Base-by-base conservation (phyloP, 1,140 invertebrate genomes). In the Aricia agestis region DNA sequence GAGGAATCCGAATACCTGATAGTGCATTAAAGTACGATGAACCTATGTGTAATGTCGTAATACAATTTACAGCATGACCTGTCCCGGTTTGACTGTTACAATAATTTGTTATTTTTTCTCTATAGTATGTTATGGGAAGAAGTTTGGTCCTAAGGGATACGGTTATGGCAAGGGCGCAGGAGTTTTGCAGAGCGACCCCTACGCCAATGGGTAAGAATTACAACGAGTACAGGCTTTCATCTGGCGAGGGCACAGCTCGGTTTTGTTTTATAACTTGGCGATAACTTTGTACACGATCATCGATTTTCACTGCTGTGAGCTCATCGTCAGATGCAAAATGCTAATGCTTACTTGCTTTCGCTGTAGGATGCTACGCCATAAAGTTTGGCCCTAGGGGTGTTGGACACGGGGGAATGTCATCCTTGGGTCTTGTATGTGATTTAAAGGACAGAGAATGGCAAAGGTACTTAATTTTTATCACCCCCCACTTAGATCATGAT, bases 131-230 rank as follows among this genome's bases (percentile, higher is more conserved):
- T 98, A 98, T 92, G 97, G 94, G 83, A 98, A 97, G 94, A 96
- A 95, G 93, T 98, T 97, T 93, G 97, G 97, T 79, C 97, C 97
- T 73, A 98, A 97, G 93, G 97, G 97, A 89, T 98, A 98, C 91
- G 97, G 97, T 78, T 98, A 97, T 91, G 97, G 97, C 78, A 96
- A 97, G 93, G 97, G 97, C 84, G 97, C 96, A 84, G 97, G 97
- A 84, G 96, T 97, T 78, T 93, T 98, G 79, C 97, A 97, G 93
- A 97, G 95, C 91, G 96, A 97, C 92, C 94, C 94, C 89, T 94
- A 94, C 90, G 93, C 94, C 86, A 94, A 95, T 91, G 94, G 95
- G 95, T 95, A 94, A 93, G 94, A 83, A 75, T 72, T 57, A 71
- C 67, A 80, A 76, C 66, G 70, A 77, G 74, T 71, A 58, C 63